Base-by-base conservation (phyloP, 2,797 vertebrate genomes). In the Amniataba percoides region DNA sequence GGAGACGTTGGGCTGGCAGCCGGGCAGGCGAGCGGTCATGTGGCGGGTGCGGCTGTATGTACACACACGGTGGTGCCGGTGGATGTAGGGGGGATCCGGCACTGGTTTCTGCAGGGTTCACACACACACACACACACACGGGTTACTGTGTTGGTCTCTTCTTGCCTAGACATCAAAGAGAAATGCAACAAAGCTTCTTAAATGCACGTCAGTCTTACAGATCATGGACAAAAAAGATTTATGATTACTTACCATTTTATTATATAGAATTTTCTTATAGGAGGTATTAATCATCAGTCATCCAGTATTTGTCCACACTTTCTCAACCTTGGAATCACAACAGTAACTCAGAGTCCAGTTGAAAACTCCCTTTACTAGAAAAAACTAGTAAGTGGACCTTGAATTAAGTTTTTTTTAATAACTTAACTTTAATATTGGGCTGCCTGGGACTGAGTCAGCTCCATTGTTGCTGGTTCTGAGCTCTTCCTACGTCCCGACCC, bases 11-110 rank as follows among this genome's bases (percentile, higher is more conserved):
- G 94, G 89, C 63, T 56, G 90, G 86, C 94, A 96, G 80, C 94
- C 93, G 0, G 95, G 94, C 84, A 96, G 90, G 2, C 91, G 93
- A 25, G 82, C 91, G 0, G 83, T 95, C 84, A 93, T 87, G 84
- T 95, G 87, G 6, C 89, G 92, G 19, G 61, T 86, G 0, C 81
- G 91, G 10, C 90, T 92, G 89, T 95, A 96, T 0, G 92, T 95
- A 70, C 95, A 96, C 64, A 96, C 94, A 0, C 89, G 87, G 79
- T 96, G 95, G 58, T 95, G 92, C 1, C 93, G 87, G 66, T 95
- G 93, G 85, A 96, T 92, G 83, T 89, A 94, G 1, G 94, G 95
- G 0, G 92, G 91, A 8, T 95, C 94, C 1, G 82, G 92, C 18
- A 95, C 66, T 0, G 92, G 94, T 79, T 87, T 95, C 95, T 96